These are phyloP conservation scores for Drosophila rubida DNA, from an alignment of 2,888 invertebrate species.

Conservation along the genomic window DNA sequence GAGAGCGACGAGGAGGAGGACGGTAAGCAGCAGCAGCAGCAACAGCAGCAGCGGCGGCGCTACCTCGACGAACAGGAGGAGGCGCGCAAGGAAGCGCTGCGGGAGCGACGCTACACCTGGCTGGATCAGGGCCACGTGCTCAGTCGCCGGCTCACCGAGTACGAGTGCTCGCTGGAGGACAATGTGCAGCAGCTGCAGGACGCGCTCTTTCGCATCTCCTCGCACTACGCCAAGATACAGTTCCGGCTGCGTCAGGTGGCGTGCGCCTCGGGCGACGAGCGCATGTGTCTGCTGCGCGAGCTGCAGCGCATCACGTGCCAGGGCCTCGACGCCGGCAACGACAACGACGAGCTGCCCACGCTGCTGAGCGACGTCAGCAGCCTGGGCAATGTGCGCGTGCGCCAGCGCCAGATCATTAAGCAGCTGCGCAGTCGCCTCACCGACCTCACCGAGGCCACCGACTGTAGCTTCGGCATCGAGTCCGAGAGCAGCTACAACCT, in stretches of 20 bases:
- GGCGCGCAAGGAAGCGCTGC: no score
- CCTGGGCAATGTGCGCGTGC: slow-evolving; percentile 67
- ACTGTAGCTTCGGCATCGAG: slow-evolving; percentile 9
- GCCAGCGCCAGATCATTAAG: slow-evolving; percentile 64
- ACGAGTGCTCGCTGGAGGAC: slow-evolving; percentile 72
- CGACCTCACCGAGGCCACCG: slow-evolving; percentile 31
- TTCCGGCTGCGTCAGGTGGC: slow-evolving; percentile 78
- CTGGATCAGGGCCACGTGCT: slow-evolving; percentile 36
- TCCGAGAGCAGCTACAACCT: slow-evolving; percentile 21
- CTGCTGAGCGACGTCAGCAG: slow-evolving; percentile 56
- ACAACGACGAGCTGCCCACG: slow-evolving; percentile 56
- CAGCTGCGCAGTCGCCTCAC: slow-evolving; percentile 59
- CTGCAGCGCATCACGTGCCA: slow-evolving; percentile 64
- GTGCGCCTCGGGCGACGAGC: slow-evolving; percentile 59
- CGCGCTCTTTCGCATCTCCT: slow-evolving; percentile 70
- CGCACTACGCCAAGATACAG: slow-evolving; percentile 80
- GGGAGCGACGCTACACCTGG: slow-evolving; percentile 52
- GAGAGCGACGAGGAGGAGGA: neutral
- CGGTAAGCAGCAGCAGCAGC: no score
- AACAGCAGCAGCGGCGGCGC: slow-evolving; percentile 5
- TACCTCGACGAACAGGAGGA: neutral
- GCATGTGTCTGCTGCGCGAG: slow-evolving; percentile 60
- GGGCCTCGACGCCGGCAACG: slow-evolving; percentile 40
- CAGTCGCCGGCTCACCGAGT: slow-evolving; percentile 54
- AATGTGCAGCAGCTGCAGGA: slow-evolving; percentile 73